These are phyloP conservation scores for Epiblema foenella DNA, from an alignment of 2,888 invertebrate species.

Conservation along the genomic window DNA sequence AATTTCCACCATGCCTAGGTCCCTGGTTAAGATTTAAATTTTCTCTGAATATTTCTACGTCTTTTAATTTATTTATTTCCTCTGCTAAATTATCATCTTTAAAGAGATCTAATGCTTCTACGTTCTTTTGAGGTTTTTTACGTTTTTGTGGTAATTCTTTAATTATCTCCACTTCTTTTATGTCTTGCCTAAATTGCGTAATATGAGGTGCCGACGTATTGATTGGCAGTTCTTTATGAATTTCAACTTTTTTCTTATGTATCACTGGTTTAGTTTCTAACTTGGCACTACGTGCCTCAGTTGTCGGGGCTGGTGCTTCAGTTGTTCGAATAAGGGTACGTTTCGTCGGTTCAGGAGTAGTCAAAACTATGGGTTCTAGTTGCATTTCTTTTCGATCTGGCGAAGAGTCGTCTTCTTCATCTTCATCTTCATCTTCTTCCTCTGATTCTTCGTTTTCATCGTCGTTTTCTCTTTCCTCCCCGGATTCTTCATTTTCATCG, in stretches of 20 bases:
- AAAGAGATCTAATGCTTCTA: slow-evolving; percentile 68
- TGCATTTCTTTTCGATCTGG: slow-evolving; percentile 23
- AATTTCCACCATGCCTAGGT: slow-evolving; percentile 79
- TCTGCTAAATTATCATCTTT: slow-evolving; percentile 76
- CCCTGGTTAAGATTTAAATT: slow-evolving; percentile 65
- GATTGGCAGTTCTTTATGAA: slow-evolving; percentile 72
- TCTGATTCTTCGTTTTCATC: slow-evolving; percentile 50
- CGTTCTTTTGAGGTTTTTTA: slow-evolving; percentile 61
- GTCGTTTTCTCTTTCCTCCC: slow-evolving; percentile 49
- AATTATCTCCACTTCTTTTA: slow-evolving; percentile 75
- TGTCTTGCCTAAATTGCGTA: slow-evolving; percentile 75
- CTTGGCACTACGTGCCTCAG: slow-evolving; percentile 56
- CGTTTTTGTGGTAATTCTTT: slow-evolving; percentile 67
- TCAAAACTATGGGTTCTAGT: slow-evolving; percentile 42
- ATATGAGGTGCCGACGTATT: slow-evolving; percentile 69
- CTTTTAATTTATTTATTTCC: slow-evolving; percentile 73
- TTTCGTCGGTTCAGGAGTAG: slow-evolving; percentile 70
- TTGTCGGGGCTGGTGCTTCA: slow-evolving; percentile 62
- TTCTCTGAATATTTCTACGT: slow-evolving; percentile 76
- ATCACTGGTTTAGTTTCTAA: slow-evolving; percentile 63
- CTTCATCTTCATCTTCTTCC: slow-evolving; percentile 47
- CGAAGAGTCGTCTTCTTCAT: slow-evolving; percentile 40
- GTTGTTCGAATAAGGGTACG: slow-evolving; percentile 68
- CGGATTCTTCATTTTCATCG: slow-evolving; percentile 50
- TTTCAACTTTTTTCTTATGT: slow-evolving; percentile 71